Evolutionary conservation across 2,888 invertebrate species (phyloP), one percentile per base, ranked within the genome.

Genomic region (Venustoraphidia nigricollis): DNA sequence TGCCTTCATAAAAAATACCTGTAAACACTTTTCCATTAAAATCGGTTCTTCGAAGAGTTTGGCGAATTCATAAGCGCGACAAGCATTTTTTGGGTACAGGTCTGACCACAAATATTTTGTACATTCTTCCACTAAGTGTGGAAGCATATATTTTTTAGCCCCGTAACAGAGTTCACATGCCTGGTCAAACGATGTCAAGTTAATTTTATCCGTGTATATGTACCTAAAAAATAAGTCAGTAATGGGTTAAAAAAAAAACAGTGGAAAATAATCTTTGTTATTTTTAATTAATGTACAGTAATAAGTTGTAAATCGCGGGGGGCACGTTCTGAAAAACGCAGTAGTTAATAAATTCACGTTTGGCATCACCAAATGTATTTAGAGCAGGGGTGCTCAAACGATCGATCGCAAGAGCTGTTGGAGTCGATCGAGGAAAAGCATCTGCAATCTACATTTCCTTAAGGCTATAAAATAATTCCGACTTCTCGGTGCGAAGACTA

Each of bases 101-200:
- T 85, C 83, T 1, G 83, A 81, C 87, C 88, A 89, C n/a, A 90
- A 67, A 59, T 80, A 89, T 52, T 81, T 77, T 0, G 87, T 89
- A 60, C 90, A 90, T 56, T 85, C 81, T 53, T 87, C 82, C 0
- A 89, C 86, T 9, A 90, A 70, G 63, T 83, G 80, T 0, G 89
- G 89, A 48, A 90, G 63, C 83, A 90, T 85, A 58, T 90, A 90
- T 59, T 90, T 90, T 59, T 90, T 90, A 9, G 88, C 89, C 47
- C 84, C 87, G 62, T 90, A 90, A 60, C 89, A 90, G 36, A 90
- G 63, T 58, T 90, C 89, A 62, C 88, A 89, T 0, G 88, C 89
- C 60, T 88, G 82, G 58, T 89, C 89, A 62, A 90, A 88, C 0
- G 87, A 86, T 50, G 77, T 77, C 9, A 89, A 76, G 55, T 82